Percentiles rank a stretch among this genome's conserved stretches.
These are phyloP conservation scores for Alosa alosa DNA, from an alignment of 2,113 vertebrate genomes.

Conservation along the genomic window DNA sequence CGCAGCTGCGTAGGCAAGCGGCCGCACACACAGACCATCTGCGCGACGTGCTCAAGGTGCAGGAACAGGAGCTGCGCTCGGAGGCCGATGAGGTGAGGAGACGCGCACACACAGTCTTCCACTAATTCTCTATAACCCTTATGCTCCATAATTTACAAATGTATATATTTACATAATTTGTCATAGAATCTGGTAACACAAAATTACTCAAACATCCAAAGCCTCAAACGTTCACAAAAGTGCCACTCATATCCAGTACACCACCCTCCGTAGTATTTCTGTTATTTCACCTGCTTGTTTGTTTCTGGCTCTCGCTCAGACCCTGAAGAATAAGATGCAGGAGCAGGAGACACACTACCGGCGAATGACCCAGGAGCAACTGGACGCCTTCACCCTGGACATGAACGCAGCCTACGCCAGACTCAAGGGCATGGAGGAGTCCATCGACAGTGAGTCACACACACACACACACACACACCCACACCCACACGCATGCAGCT, in stretches of 20 bases:
- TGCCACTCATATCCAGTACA: too few relatives aligned
- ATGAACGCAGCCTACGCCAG: constrained; percentile 90
- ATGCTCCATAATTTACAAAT: too few relatives aligned
- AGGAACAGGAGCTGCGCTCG: constrained; percentile 85
- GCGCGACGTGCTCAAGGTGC: constrained; percentile 86
- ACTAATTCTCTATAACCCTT: too few relatives aligned
- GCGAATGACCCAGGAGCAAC: constrained; percentile 89
- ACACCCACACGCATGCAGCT: neutral
- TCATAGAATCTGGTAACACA: neutral
- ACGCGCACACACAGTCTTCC: neutral
- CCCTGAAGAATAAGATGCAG: constrained; percentile 78
- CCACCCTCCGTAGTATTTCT: too few relatives aligned
- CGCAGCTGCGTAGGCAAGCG: constrained; percentile 91
- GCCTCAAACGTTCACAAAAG: neutral
- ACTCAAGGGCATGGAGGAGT: constrained; percentile 91
- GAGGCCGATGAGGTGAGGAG: constrained; percentile 82
- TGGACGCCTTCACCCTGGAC: constrained; percentile 93
- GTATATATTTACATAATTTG: too few relatives aligned
- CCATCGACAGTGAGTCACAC: constrained; percentile 86
- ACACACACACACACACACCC: neutral
- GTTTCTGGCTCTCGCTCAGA: constrained; percentile 61
- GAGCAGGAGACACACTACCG: constrained; percentile 86
- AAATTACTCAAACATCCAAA: neutral
- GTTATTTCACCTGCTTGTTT: neutral
- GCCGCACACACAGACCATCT: constrained; percentile 94